A percentile compares a stretch with the other conserved stretches of the same genome.
These are phyloP conservation scores for Miichthys miiuy DNA, from an alignment of 2,797 vertebrate genomes.

Conservation along the genomic window DNA sequence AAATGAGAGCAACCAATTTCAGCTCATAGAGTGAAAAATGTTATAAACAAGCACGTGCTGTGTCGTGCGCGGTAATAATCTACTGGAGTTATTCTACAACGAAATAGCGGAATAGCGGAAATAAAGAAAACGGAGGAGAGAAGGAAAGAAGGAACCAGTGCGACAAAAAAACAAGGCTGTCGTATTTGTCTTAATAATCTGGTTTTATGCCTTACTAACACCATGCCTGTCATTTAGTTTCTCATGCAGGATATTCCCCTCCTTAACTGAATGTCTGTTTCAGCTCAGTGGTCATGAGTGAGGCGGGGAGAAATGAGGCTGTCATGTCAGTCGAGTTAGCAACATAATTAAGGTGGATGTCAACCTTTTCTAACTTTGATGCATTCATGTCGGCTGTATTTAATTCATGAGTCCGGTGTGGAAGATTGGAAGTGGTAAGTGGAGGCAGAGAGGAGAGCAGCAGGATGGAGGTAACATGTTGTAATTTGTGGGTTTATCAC, in stretches of 20 bases:
- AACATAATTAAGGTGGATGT: conserved; percentile 61
- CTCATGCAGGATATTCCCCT: conserved; percentile 24
- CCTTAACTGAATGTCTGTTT: conserved; percentile 43
- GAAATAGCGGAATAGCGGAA: not conserved
- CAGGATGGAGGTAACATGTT: not conserved
- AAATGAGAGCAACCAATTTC: conserved; percentile 12
- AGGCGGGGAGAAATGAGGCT: conserved; percentile 54
- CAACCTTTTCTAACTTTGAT: conserved; percentile 71
- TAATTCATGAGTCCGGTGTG: conserved; percentile 65
- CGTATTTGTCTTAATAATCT: conserved; percentile 23
- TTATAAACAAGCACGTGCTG: not conserved
- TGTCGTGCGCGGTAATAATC: not conserved
- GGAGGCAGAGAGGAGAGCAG: not conserved
- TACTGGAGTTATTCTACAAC: not conserved
- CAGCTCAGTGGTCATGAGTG: conserved; percentile 39
- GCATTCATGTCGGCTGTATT: conserved; percentile 59
- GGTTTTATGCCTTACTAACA: not conserved
- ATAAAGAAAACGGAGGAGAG: not conserved
- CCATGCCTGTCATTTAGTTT: conserved; percentile 11
- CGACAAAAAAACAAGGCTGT: not conserved
- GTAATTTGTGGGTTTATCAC: conserved; percentile 11
- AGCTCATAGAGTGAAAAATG: not conserved
- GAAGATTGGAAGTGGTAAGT: conserved; percentile 33
- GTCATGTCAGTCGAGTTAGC: conserved; percentile 58
- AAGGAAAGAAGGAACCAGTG: rapidly evolving